Percentiles rank a stretch among this genome's conserved stretches.
Conservation (phyloP, 2,888 invertebrate genomes). For the Scaptomyza flava region DNA sequence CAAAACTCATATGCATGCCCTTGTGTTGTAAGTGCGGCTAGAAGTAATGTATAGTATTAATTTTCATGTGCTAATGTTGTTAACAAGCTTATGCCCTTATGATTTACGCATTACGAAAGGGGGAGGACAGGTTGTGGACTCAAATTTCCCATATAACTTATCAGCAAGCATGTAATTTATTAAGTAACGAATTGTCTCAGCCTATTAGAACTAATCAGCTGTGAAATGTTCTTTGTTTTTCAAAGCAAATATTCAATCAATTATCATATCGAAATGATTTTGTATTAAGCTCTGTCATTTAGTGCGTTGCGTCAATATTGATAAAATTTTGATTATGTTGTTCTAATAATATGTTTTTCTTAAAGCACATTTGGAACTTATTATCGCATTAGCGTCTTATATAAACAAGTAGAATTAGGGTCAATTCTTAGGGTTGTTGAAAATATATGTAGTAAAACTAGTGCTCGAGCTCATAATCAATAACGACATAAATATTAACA, state of each 20-base stretch:
- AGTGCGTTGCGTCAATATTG: too few species aligned
- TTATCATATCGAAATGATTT: conserved; percentile 31
- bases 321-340: too few species aligned
- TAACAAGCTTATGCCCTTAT: conserved; percentile 49
- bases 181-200: conserved; percentile 16
- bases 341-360: too few species aligned
- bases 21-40: background rate
- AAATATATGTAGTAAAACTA: background rate
- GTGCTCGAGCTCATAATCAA: conserved; percentile 62
- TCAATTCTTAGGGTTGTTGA: background rate
- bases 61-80: conserved; percentile 47
- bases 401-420: background rate
- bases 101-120: conserved; percentile 2
- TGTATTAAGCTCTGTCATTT: conserved; percentile 3
- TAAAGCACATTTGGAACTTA: background rate
- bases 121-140: background rate
- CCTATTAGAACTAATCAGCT: background rate
- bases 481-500: conserved; percentile 69
- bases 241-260: conserved; percentile 63
- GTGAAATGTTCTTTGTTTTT: conserved; percentile 5
- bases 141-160: conserved; percentile 46
- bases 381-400: background rate
- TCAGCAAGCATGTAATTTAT: conserved; percentile 44
- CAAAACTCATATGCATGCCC: conserved; percentile 15
- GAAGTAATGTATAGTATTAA: conserved; percentile 35